Evolutionary conservation across 23 tunicate genomes (phyloP), one percentile per base, ranked within the genome.

Genomic region (Oikopleura vanhoeffeni): DNA sequence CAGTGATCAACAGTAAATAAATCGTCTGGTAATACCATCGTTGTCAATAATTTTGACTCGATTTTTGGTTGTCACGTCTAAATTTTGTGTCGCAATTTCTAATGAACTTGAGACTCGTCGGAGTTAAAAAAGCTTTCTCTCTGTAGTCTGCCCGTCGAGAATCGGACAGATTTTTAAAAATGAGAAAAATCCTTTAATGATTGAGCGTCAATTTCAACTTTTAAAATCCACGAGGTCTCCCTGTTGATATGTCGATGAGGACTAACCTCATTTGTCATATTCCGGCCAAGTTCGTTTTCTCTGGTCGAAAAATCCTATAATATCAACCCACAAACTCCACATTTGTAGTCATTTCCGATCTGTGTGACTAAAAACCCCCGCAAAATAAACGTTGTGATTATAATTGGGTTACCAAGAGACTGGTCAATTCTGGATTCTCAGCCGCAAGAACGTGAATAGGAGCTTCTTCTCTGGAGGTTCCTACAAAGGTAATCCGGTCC

Each of bases 201-300:
- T 90, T 90, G 40, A 90, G 87, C 1, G 95, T 90, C 40, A 90
- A 41, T 40, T 90, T 84, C 35, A 90, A n/a, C n/a, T 85, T 36
- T 84, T 83, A 0, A 83, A 87, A n/a, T 85, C 84, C 67, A 83
- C 39, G 8, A 49, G 8, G 60, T 49, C 60, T 49, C 60, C 60
- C 18, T 49, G 60, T 8, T 49, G 18, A 18, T 49, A 49, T 8
- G 60, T 49, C 60, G 18, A 18, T 8, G 60, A 18, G 60, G 18
- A 8, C 18, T 8, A 8, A 8, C 60, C 60, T 8, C 8, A 18
- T 18, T 49, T 8, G 18, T 88, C 71, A 83, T 85, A 24, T 41
- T 85, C 71, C 91, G 88, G 0, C 88, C 88, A 2, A 86, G 86
- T 76, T 88, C 91, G 76, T 88, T 88, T 0, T 83, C 86, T 83